phyloP scores from a whole-genome alignment of 1,140 invertebrate genomes.

The Muscidifurax raptorellus region DNA sequence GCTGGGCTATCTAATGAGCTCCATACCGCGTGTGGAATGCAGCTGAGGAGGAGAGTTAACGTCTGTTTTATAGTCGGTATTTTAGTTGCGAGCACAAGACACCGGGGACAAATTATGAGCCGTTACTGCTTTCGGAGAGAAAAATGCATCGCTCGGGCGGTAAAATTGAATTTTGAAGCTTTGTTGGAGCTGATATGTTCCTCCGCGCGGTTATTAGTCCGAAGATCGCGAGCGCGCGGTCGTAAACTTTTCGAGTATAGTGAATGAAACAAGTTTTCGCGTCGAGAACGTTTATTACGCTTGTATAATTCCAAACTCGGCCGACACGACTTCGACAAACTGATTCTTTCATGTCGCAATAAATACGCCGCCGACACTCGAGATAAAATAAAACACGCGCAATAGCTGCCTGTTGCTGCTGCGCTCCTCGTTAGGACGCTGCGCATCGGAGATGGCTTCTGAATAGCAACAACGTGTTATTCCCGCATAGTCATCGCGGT shows the following conservation, averaged over 20 bases:
- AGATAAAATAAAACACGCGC: neutral
- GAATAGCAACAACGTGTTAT: neutral
- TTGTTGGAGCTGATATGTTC: neutral
- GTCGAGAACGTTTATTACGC: neutral
- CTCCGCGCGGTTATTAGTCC: neutral
- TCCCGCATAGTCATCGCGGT: no score
- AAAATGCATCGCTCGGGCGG: neutral
- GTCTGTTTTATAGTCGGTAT: conserved; percentile 10
- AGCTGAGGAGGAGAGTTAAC: neutral
- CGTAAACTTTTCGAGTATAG: neutral
- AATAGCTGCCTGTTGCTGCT: no score
- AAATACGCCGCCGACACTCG: neutral
- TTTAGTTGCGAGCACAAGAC: neutral
- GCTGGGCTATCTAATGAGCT: neutral
- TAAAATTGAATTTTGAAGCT: conserved; percentile 2
- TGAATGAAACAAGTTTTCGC: neutral
- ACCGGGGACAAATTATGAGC: conserved; percentile 37
- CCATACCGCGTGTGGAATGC: neutral
- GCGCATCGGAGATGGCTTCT: neutral
- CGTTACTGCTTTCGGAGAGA: neutral
- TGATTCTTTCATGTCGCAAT: neutral
- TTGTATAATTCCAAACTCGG: neutral
- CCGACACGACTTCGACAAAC: neutral
- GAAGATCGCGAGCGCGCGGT: neutral
- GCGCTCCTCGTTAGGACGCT: neutral